Base-by-base conservation (phyloP, 2,888 invertebrate species). In the Drosophila eohydei region DNA sequence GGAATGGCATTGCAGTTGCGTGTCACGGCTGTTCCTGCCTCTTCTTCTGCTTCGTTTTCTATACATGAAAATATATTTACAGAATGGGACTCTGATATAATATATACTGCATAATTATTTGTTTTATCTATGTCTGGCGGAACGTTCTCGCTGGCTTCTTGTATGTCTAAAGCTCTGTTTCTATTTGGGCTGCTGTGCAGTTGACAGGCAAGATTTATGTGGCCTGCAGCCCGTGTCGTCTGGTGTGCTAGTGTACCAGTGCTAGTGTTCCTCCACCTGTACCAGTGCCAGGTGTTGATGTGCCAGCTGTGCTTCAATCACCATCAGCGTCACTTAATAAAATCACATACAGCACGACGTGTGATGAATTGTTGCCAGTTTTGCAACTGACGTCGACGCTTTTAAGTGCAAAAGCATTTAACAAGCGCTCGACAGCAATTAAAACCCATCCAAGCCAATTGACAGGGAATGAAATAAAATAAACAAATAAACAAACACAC, bases 241-340 rank as follows among this genome's bases (percentile, higher is more conserved):
- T 14, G 41, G 30, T 36, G 32, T 46, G 46, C 58, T 55, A 51
- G 60, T 51, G 30, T 9, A n/a, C 30, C 38, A 21, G 51, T 6
- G 26, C 41, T 14, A 3, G 16, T 41, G 16, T 41, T 14, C 34
- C 12, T 30, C 28, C 52, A 11, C 43, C 50, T 38, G 21, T 71
- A 43, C 77, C 69, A 43, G 63, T 71, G 89, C 80, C 81, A 88
- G 84, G 89, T 88, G 84, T 75, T 83, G 77, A 83, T 88, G 79
- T 83, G 87, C 80, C 89, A 83, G 84, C 79, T 89, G 89, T 87
- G 81, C 87, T 79, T 86, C 84, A 84, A 89, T 84, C 87, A 86
- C 86, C 83, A 83, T 83, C 83, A 83, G 81, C 81, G 87, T 89
- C 89, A 87, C 87, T 84, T 87, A 84, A 84, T 84, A 89, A 84